Base-by-base conservation (phyloP, 2,888 invertebrate species). In the Omphaloscelis lunosa region DNA sequence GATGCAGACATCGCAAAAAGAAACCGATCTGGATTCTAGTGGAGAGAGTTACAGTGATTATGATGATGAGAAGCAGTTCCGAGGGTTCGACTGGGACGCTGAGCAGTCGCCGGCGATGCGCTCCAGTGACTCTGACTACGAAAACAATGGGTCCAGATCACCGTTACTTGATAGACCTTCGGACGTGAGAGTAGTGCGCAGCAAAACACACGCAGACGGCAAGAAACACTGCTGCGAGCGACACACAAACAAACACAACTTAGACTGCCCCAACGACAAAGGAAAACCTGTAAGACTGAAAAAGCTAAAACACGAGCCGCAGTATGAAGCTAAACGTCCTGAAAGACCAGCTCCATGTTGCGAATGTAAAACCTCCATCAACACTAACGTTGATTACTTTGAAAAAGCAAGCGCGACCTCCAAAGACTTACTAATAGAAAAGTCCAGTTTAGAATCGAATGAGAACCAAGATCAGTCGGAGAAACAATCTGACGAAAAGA, bases 331-430 rank as follows among this genome's bases (percentile, higher is more conserved):
- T 69, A 95, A 94, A 88, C 93, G 93, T 27, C 78, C 89, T 27
- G 95, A 95, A 17, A 90, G 92, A 78, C 93, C 90, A 75, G 77
- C 77, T 48, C 88, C 89, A 66, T 78, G 92, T 39, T 96, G 95
- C 75, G 95, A 95, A 79, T 95, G 95, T 90, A 95, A 95, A 91
- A 92, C 86, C 86, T 92, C 41, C 59, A 72, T 77, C 39, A 82
- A 91, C 80, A 82, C 91, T 45, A 91, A 89, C 75, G 91, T 90
- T 65, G 96, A 96, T 88, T 96, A 97, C 86, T 97, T 97, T 82
- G 98, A 98, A 89, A 97, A 97, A 90, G 97, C 97, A 62, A 98
- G 98, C 91, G 98, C 97, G 45, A 97, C 97, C 89, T 98, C 98
- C 23, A 98, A 98, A 94, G 98, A 98, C 93, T 97, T 97, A 87